phyloP scores from a whole-genome alignment of 2,888 invertebrate genomes.

The Sesia bembeciformis region DNA sequence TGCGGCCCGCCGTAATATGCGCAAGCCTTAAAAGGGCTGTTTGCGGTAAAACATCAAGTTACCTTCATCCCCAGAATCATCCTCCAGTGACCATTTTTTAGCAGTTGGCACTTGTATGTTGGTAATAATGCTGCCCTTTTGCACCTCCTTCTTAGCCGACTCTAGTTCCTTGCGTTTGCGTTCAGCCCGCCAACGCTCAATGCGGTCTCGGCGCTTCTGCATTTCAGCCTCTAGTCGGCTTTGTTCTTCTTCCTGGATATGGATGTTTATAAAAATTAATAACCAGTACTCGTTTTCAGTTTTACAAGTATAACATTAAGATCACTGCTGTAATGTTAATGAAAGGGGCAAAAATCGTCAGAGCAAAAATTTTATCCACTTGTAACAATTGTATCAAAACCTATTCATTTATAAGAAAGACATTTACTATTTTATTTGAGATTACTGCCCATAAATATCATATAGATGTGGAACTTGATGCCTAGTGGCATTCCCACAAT shows the following conservation, averaged over 20 bases:
- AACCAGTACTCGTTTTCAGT: neutral
- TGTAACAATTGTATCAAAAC: too few relatives aligned
- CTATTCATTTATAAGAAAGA: too few relatives aligned
- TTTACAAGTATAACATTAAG: too few relatives aligned
- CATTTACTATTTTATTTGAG: too few relatives aligned
- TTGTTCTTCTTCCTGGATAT: slow-evolving; percentile 89
- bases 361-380: too few relatives aligned
- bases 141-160: slow-evolving; percentile 83
- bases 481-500: too few relatives aligned
- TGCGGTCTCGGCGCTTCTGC: slow-evolving; percentile 95
- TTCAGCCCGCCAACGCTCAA: slow-evolving; percentile 96
- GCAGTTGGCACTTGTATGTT: slow-evolving; percentile 73
- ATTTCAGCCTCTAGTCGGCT: slow-evolving; percentile 93
- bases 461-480: too few relatives aligned
- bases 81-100: slow-evolving; percentile 96
- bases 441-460: too few relatives aligned
- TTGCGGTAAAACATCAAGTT: slow-evolving; percentile 15
- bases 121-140: slow-evolving; percentile 77
- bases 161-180: slow-evolving; percentile 91
- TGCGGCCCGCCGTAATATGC: too few relatives aligned
- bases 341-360: too few relatives aligned
- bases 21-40: neutral
- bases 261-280: neutral
- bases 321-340: too few relatives aligned
- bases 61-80: slow-evolving; percentile 96